These are phyloP conservation scores for Daktulosphaira vitifoliae DNA, from an alignment of 1,140 invertebrate genomes.

Conservation along the genomic window DNA sequence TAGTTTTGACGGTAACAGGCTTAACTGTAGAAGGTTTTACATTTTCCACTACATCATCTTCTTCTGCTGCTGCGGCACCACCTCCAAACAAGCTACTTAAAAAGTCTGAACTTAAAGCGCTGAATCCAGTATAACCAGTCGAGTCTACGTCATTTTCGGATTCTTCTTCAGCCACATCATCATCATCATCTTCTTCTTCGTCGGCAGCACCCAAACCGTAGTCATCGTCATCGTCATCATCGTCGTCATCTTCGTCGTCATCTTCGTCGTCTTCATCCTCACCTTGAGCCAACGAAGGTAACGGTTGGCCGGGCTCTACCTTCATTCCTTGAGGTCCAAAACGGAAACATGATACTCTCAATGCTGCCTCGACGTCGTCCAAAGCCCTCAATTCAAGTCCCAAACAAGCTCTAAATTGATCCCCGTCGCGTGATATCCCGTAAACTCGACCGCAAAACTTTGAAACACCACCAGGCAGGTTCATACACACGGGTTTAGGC, in stretches of 20 bases:
- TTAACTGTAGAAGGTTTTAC: slow-evolving; percentile 1
- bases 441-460: slow-evolving; percentile 75
- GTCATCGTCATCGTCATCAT: slow-evolving; percentile 44
- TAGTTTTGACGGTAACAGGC: slow-evolving; percentile 5
- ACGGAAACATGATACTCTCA: slow-evolving; percentile 67
- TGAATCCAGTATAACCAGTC: slow-evolving; percentile 39
- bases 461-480: slow-evolving; percentile 64
- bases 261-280: slow-evolving; percentile 40
- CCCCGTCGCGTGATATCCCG: slow-evolving; percentile 58
- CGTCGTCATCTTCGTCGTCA: slow-evolving; percentile 41
- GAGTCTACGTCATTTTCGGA: slow-evolving; percentile 39
- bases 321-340: slow-evolving; percentile 67
- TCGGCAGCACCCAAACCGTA: slow-evolving; percentile 45
- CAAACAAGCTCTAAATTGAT: slow-evolving; percentile 67
- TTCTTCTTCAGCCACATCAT: slow-evolving; percentile 39
- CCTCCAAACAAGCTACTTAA: slow-evolving; percentile 39
- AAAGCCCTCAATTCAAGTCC: slow-evolving; percentile 65
- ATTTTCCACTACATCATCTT: slow-evolving; percentile 40
- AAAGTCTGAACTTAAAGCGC: slow-evolving; percentile 41
- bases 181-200: slow-evolving; percentile 46
- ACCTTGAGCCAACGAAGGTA: slow-evolving; percentile 42
- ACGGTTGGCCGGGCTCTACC: slow-evolving; percentile 60
- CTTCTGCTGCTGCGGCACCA: slow-evolving; percentile 22
- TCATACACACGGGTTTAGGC: slow-evolving; percentile 67
- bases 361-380: slow-evolving; percentile 63